Evolutionary conservation across 1,140 invertebrate genomes (phyloP).

Genomic region (Drosophila rufa): DNA sequence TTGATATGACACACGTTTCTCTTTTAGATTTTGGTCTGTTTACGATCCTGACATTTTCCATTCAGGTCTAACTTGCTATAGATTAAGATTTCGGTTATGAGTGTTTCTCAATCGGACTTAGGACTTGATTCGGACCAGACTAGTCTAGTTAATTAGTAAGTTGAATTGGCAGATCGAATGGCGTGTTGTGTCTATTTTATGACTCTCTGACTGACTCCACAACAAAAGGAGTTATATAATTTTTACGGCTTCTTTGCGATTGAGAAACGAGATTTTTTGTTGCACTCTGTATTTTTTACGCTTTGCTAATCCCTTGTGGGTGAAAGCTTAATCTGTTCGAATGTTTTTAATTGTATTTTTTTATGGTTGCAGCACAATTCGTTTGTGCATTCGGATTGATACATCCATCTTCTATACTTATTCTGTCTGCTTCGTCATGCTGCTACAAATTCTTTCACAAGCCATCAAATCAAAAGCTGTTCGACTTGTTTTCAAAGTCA

Average conservation of each 20-base stretch:
- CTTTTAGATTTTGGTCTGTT: constrained; percentile 37
- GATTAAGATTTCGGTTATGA: constrained; percentile 47
- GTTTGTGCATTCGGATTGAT: constrained; percentile 23
- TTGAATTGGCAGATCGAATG: constrained; percentile 27
- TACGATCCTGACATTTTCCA: constrained; percentile 79
- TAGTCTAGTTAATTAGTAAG: constrained; percentile 67
- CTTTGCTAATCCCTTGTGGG: not conserved
- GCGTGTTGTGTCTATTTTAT: constrained; percentile 44
- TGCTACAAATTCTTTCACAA: constrained; percentile 46
- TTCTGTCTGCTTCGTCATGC: constrained; percentile 13
- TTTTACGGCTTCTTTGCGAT: constrained; percentile 7
- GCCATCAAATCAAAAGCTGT: constrained; percentile 56
- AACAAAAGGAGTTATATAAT: constrained; percentile 45
- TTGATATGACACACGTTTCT: constrained; percentile 8
- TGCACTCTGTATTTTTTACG: not conserved
- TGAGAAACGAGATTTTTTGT: constrained; percentile 3
- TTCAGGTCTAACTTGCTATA: constrained; percentile 69
- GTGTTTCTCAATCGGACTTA: constrained; percentile 16
- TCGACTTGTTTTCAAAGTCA: constrained; percentile 54
- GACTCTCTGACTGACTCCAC: constrained; percentile 30
- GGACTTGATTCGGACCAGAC: constrained; percentile 37
- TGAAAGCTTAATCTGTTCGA: constrained; percentile 16
- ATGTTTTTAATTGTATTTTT: constrained; percentile 10
- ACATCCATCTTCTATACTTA: not conserved
- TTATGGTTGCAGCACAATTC: not conserved